phyloP scores from a whole-genome alignment of 2,888 invertebrate genomes.

The Orthosia incerta region DNA sequence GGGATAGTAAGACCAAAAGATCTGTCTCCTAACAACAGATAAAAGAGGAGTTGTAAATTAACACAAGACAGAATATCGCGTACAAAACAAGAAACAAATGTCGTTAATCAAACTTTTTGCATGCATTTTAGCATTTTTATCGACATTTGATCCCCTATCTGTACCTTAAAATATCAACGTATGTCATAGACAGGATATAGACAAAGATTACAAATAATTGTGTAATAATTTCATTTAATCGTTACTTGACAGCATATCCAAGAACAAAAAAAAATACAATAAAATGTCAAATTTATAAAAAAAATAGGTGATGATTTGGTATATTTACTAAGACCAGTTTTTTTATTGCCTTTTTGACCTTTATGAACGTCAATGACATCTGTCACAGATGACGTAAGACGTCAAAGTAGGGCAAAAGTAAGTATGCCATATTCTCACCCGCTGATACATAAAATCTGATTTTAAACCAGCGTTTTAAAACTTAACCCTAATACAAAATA shows the following conservation, averaged over 20 bases:
- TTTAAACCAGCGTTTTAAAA: slow-evolving; percentile 83
- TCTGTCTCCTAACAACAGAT: slow-evolving; percentile 39
- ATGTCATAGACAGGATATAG: slow-evolving; percentile 54
- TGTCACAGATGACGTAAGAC: not conserved
- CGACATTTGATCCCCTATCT: slow-evolving; percentile 27
- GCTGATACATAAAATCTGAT: slow-evolving; percentile 78
- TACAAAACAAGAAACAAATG: slow-evolving; percentile 45
- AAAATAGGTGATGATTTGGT: slow-evolving; percentile 69
- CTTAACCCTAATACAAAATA: slow-evolving; percentile 83
- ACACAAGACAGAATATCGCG: slow-evolving; percentile 63
- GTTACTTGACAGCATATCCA: slow-evolving; percentile 60
- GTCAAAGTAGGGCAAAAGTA: slow-evolving; percentile 24
- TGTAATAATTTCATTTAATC: slow-evolving; percentile 65
- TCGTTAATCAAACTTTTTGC: slow-evolving; percentile 3
- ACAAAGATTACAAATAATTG: slow-evolving; percentile 54
- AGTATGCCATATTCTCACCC: slow-evolving; percentile 67
- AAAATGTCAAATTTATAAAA: slow-evolving; percentile 84
- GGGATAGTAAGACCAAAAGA: not conserved
- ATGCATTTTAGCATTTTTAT: not conserved
- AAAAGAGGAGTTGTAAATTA: slow-evolving; percentile 53
- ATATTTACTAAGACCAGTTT: slow-evolving; percentile 27
- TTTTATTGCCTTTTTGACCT: slow-evolving; percentile 25
- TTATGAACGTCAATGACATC: not conserved
- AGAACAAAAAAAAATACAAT: slow-evolving; percentile 68
- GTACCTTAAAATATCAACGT: slow-evolving; percentile 57